These are phyloP conservation scores for Epirrhoe alternata DNA, from an alignment of 2,888 invertebrate genomes.

Conservation along the genomic window DNA sequence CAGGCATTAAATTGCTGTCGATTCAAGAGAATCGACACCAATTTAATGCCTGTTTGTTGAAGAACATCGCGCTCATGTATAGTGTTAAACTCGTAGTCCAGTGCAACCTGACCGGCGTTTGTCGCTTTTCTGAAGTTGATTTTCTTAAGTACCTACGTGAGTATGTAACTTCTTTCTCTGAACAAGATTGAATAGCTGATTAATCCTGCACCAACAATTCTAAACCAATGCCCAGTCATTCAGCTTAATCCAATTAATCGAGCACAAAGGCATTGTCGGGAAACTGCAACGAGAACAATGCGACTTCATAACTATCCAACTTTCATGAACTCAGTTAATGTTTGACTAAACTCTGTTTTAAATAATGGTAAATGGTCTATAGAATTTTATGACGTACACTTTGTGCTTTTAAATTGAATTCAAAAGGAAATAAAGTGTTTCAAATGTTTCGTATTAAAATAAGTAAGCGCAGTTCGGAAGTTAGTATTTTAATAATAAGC, in stretches of 20 bases:
- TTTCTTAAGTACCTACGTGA: background rate
- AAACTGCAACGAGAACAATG: constrained; percentile 41
- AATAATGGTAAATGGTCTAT: background rate
- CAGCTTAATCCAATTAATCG: constrained; percentile 60
- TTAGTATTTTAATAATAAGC: no score
- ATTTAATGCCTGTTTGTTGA: no score
- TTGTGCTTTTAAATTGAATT: background rate
- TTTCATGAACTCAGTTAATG: constrained; percentile 11
- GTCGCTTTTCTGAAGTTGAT: no score
- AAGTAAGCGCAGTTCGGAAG: no score
- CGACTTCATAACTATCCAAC: constrained; percentile 18
- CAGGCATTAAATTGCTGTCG: background rate
- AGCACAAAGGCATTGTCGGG: constrained; percentile 53
- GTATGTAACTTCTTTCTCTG: background rate
- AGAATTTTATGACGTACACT: background rate
- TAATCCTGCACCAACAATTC: constrained; percentile 4
- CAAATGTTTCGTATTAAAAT: no score
- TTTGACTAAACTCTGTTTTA: background rate
- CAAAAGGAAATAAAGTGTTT: no score
- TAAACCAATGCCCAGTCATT: constrained; percentile 46
- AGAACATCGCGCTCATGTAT: no score
- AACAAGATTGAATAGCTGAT: background rate
- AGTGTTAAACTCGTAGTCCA: no score
- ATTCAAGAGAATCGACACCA: no score
- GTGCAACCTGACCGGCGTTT: no score